Evolutionary conservation across 2,888 invertebrate genomes (phyloP).

Genomic region (Hirtodrosophila alboralis): DNA sequence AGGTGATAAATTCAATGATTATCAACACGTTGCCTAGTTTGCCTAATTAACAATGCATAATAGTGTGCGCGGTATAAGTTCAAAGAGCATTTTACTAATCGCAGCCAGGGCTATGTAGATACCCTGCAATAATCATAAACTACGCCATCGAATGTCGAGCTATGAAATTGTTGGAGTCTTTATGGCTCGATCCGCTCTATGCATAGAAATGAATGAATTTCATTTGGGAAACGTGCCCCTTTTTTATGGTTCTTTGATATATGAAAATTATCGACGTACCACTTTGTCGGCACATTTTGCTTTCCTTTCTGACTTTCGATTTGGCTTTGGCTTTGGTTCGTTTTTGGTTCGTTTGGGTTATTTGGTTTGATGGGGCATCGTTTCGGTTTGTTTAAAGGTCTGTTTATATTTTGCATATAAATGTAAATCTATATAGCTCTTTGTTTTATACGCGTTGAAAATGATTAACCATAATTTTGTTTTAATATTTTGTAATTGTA

Average conservation of each 20-base stretch:
- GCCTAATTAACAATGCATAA: constrained; percentile 77
- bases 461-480: constrained; percentile 73
- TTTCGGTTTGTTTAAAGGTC: constrained; percentile 43
- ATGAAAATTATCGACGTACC: constrained; percentile 66
- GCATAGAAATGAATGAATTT: constrained; percentile 73
- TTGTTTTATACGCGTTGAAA: constrained; percentile 50
- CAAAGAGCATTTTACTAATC: constrained; percentile 62
- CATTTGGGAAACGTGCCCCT: constrained; percentile 55
- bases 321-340: constrained; percentile 23
- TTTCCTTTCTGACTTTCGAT: constrained; percentile 59
- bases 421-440: constrained; percentile 48
- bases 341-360: constrained; percentile 35
- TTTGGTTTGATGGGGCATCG: constrained; percentile 52
- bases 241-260: constrained; percentile 73
- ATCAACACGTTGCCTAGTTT: constrained; percentile 59
- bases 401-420: constrained; percentile 71
- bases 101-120: constrained; percentile 32
- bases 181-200: constrained; percentile 54
- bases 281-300: constrained; percentile 73
- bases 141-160: constrained; percentile 53
- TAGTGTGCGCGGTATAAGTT: constrained; percentile 47
- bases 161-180: constrained; percentile 75
- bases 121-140: constrained; percentile 75
- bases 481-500: constrained; percentile 80
- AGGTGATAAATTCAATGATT: constrained; percentile 79